Conservation (phyloP, 2,797 vertebrate species). For the Oreochromis mossambicus region DNA sequence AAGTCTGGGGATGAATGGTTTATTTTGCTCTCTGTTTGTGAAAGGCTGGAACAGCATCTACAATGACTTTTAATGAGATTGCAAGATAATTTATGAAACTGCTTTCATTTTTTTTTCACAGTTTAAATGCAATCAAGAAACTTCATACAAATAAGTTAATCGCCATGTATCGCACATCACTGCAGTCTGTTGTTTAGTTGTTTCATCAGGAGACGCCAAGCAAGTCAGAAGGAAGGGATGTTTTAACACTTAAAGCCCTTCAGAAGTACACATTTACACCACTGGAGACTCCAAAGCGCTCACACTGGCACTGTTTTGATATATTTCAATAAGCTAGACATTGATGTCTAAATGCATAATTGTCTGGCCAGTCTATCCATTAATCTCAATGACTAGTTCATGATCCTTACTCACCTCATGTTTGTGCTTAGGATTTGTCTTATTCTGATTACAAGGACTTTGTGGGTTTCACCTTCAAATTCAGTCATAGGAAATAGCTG, state of each 20-base stretch:
- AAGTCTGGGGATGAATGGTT: not conserved
- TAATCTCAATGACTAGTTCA: constrained; percentile 14
- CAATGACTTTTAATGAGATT: not conserved
- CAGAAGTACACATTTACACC: not conserved
- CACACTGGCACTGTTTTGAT: not conserved
- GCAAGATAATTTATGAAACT: not conserved
- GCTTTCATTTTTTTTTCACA: not conserved
- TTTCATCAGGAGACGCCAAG: not conserved
- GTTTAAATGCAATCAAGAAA: not conserved
- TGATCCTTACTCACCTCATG: not conserved
- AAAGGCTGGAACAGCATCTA: not conserved
- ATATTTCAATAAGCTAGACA: not conserved
- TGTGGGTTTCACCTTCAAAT: constrained; percentile 61
- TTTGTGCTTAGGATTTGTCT: constrained; percentile 28
- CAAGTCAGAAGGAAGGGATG: not conserved
- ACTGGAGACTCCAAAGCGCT: not conserved
- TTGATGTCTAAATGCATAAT: not conserved
- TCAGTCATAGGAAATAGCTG: constrained; percentile 28
- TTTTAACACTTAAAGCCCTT: not conserved
- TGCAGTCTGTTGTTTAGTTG: not conserved
- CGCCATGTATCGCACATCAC: not conserved
- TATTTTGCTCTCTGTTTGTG: not conserved
- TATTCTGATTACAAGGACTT: constrained; percentile 50
- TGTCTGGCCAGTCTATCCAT: not conserved
- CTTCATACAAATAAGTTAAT: not conserved